Percentiles rank a stretch among this genome's conserved stretches.
Conservation (phyloP, 2,113 vertebrate species). For the Hiodon alosoides region DNA sequence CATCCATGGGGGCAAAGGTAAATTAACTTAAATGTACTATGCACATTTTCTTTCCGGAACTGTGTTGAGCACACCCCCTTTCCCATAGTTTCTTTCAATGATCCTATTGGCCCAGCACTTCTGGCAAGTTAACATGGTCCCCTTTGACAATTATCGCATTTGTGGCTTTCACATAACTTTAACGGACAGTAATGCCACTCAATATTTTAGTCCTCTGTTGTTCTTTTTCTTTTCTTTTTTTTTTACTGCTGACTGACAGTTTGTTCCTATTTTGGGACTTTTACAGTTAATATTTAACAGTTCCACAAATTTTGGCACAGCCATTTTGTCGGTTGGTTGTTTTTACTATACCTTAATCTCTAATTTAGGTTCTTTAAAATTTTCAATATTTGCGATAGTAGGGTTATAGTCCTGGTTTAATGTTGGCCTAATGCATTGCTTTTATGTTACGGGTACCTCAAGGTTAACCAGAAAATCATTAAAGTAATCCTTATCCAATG, state of each 20-base stretch:
- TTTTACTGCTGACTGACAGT: neutral
- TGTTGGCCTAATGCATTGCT: too few relatives aligned
- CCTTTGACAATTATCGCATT: too few relatives aligned
- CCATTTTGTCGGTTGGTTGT: too few relatives aligned
- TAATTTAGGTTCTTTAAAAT: too few relatives aligned
- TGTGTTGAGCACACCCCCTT: neutral
- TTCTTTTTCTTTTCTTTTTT: neutral
- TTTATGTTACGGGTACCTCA: too few relatives aligned
- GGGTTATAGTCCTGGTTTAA: too few relatives aligned
- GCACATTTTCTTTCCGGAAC: neutral
- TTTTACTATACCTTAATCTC: too few relatives aligned
- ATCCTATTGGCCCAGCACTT: neutral
- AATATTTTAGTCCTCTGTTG: neutral
- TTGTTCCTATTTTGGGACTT: slow-evolving; percentile 2
- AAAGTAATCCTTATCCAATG: neutral
- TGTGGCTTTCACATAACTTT: too few relatives aligned
- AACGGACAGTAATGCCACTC: too few relatives aligned
- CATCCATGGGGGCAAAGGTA: slow-evolving; percentile 98
- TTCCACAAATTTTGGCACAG: neutral
- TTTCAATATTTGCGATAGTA: too few relatives aligned
- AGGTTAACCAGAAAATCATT: neutral
- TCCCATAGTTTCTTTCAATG: neutral
- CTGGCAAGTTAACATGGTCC: too few relatives aligned
- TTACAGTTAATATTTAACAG: neutral
- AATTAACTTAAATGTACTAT: slow-evolving; percentile 43